These are phyloP conservation scores for Pseudochirops corinnae DNA, from an alignment of 2,797 vertebrate species.

Conservation along the genomic window DNA sequence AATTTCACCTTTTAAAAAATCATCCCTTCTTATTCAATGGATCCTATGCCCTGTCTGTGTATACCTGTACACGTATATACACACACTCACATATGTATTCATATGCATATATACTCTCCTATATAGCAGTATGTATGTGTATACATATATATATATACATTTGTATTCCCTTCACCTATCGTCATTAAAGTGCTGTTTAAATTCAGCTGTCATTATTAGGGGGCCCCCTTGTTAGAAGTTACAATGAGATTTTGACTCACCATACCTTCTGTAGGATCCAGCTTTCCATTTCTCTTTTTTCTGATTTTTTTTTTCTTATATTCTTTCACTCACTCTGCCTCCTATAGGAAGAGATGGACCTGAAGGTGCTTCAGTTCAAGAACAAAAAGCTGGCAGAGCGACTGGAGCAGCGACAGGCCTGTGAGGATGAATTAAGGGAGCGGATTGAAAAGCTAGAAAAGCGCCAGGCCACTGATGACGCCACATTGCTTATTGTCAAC, in stretches of 20 bases:
- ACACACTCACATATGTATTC: too few relatives aligned
- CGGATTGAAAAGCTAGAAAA: conserved; percentile 97
- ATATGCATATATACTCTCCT: too few relatives aligned
- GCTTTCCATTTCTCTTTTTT: not conserved
- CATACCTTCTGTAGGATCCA: not conserved
- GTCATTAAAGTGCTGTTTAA: not conserved
- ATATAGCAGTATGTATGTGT: too few relatives aligned
- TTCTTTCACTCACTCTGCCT: not conserved
- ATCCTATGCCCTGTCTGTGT: too few relatives aligned
- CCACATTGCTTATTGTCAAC: conserved; percentile 94
- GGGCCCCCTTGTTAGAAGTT: not conserved
- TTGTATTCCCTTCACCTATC: too few relatives aligned
- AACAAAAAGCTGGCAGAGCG: conserved; percentile 96
- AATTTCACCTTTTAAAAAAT: too few relatives aligned
- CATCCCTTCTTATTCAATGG: too few relatives aligned
- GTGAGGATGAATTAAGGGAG: conserved; percentile 95
- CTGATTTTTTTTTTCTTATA: not conserved
- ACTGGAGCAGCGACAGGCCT: conserved; percentile 93
- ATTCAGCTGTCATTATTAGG: not conserved
- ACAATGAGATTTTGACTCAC: not conserved
- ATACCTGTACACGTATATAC: too few relatives aligned
- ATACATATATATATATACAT: too few relatives aligned
- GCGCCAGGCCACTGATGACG: conserved; percentile 95
- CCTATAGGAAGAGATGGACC: conserved; percentile 95
- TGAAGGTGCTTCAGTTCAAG: conserved; percentile 96